These are phyloP conservation scores for Phenganax stokvisi DNA, from an alignment of 92 coral and sea anemone genomes.

Conservation along the genomic window DNA sequence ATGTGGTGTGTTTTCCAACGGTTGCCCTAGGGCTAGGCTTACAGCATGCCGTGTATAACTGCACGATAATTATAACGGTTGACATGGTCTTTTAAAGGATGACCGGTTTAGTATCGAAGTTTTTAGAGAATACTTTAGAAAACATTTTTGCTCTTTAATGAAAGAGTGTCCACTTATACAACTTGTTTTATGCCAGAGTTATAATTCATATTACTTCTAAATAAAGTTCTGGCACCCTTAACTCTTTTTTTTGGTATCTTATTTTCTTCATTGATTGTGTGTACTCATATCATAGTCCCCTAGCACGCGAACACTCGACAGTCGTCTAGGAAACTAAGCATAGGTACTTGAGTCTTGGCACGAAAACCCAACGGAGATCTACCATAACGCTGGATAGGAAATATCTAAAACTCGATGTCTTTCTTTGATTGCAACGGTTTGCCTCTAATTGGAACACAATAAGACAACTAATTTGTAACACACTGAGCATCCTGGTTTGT, in stretches of 20 bases:
- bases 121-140: too few relatives aligned
- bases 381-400: slow-evolving; percentile 1
- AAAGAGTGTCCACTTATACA: too few relatives aligned
- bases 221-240: too few relatives aligned
- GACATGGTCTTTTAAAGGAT: neutral
- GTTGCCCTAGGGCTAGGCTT: neutral
- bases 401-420: neutral
- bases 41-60: neutral
- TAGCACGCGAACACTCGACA: slow-evolving; percentile 19
- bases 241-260: too few relatives aligned
- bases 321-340: neutral
- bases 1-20: neutral
- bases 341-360: neutral
- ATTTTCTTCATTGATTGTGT: too few relatives aligned
- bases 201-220: too few relatives aligned
- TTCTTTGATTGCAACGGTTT: neutral
- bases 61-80: slow-evolving; percentile 8
- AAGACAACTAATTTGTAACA: neutral
- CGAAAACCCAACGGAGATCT: neutral
- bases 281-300: neutral
- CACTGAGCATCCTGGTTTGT: neutral
- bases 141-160: too few relatives aligned
- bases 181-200: too few relatives aligned
- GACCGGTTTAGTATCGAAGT: too few relatives aligned
- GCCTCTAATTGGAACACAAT: neutral